Base-by-base conservation (phyloP, 2,797 vertebrate genomes). In the Phrynocephalus guinanensis region DNA sequence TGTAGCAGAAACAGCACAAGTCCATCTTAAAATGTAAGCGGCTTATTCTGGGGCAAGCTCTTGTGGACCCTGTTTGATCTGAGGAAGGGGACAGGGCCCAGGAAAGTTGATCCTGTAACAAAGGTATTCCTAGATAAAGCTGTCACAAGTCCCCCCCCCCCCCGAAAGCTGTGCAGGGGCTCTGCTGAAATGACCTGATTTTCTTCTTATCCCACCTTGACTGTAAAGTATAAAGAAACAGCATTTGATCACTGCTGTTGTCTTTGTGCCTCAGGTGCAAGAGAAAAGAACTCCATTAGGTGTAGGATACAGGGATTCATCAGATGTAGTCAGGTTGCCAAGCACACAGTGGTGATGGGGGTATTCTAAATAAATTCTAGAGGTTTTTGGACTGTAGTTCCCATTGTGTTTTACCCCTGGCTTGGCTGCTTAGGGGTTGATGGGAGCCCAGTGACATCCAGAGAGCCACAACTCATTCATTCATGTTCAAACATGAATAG, bases 121-220 rank as follows among this genome's bases (percentile, higher is more conserved):
- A 76, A 44, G 24, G 13, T 48, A 20, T 76, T 76, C 22, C 2
- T 22, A 8, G 11, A 20, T 10, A 75, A 44, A 44, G 33, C 2
- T 75, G 18, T 15, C 16, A 24, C 18, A 75, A 48, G 73, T 1
- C 22, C 24, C 60, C 18, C 18, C 18, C 33, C 33, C 33, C 33
- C 3, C 22, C 48, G 8, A 75, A 24, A 44, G 52, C 44, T 82
- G 16, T 79, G 52, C 52, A 48, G 38, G 48, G 78, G 18, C 68
- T 24, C 33, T 16, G 75, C 71, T 82, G 38, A 48, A 83, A 60
- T 22, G 68, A 71, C 83, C 86, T 70, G 86, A 70, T 83, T 24
- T 48, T 6, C 28, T 33, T 9, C 28, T 85, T 68, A 68, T 76
- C 20, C 20, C 73, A 50, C 5, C 48, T 77, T 68, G 63, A 87